Evolutionary conservation across 2,888 invertebrate genomes (phyloP).

Genomic region (Eurois occulta): DNA sequence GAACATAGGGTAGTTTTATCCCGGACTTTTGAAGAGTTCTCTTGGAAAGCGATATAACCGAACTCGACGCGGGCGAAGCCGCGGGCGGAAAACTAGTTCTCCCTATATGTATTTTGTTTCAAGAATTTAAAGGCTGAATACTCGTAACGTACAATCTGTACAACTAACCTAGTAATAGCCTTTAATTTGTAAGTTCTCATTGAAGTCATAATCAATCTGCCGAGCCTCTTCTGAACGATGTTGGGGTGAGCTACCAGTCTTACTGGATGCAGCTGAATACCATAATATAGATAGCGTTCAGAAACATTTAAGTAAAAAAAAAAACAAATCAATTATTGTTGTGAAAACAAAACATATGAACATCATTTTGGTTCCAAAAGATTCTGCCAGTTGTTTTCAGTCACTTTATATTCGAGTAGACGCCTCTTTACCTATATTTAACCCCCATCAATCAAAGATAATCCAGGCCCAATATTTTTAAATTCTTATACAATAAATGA

Average conservation of each 20-base stretch:
- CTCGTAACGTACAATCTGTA: neutral
- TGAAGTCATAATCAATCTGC: neutral
- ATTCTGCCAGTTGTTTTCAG: neutral
- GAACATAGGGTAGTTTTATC: too few relatives aligned
- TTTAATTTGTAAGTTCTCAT: neutral
- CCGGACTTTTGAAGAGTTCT: too few relatives aligned
- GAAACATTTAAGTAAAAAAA: neutral
- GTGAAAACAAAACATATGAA: neutral
- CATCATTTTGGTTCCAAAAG: neutral
- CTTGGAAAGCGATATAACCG: too few relatives aligned
- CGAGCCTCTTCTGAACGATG: neutral
- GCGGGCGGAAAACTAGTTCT: too few relatives aligned
- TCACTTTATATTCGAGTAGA: neutral
- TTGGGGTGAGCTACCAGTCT: neutral
- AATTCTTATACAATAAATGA: slow-evolving; percentile 41
- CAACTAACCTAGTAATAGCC: neutral
- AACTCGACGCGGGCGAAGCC: too few relatives aligned
- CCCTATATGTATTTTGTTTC: neutral
- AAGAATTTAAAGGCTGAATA: neutral
- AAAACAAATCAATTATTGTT: neutral
- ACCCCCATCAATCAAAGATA: slow-evolving; percentile 26
- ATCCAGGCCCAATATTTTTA: slow-evolving; percentile 15
- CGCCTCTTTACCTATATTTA: neutral
- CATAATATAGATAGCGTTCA: neutral
- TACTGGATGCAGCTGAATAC: neutral